Evolutionary conservation across 2,888 invertebrate genomes (phyloP).

Genomic region (Itoplectis maculator): DNA sequence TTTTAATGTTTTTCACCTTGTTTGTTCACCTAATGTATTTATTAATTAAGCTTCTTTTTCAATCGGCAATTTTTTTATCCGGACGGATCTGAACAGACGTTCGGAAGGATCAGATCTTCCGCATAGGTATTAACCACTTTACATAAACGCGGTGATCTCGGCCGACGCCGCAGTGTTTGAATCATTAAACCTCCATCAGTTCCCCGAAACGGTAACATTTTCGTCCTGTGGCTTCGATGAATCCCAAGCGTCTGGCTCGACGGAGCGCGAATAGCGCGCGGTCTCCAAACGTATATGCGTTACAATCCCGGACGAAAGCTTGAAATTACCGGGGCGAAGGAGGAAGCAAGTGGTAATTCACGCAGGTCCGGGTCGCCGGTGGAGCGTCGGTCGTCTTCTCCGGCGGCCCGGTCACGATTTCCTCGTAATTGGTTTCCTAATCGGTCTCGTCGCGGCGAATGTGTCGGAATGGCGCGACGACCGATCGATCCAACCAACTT

Average conservation of each 20-base stretch:
- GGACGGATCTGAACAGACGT: constrained; percentile 1
- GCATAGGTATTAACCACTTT: neutral
- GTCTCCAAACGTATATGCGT: neutral
- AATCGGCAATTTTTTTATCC: no score
- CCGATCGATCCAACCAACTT: constrained; percentile 42
- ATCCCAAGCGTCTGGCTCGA: neutral
- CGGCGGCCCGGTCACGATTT: constrained; percentile 25
- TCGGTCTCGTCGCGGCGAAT: constrained; percentile 22
- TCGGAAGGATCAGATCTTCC: neutral
- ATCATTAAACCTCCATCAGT: neutral
- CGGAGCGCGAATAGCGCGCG: neutral
- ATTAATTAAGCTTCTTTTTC: no score
- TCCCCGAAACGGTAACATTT: neutral
- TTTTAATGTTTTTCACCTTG: no score
- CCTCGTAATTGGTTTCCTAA: constrained; percentile 57
- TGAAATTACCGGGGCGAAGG: neutral
- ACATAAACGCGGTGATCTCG: no score
- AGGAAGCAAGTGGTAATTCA: neutral
- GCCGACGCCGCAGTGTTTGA: neutral
- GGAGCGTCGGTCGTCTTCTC: constrained; percentile 40
- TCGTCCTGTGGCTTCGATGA: neutral
- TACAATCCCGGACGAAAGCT: neutral
- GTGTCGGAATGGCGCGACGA: constrained; percentile 15
- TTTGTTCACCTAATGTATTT: no score
- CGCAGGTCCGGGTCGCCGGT: neutral